Evolutionary conservation across 2,797 vertebrate genomes (phyloP), one percentile per base, ranked within the genome.

Genomic region (Alexandromys oeconomus): DNA sequence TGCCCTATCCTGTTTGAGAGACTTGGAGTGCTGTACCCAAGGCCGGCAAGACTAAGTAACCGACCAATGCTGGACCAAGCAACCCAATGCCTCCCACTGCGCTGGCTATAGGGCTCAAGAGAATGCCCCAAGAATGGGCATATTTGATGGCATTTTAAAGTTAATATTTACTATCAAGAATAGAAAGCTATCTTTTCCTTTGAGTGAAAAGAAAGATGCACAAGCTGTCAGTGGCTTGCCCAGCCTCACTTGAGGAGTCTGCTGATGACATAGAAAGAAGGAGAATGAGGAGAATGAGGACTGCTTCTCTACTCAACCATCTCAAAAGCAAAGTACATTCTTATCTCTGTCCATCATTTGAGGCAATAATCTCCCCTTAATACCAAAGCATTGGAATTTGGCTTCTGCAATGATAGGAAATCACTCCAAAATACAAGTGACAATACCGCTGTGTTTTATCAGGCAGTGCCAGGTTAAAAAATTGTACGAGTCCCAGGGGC

Each of bases 361-460:
- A 94, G 13, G 51, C 59, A 88, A 29, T 73, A 67, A 65, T 77
- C 51, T 93, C 27, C 59, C 2, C 80, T 82, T 92, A 59, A 67
- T 37, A n/a, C 27, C 73, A 78, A 90, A 67, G 19, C 40, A 4
- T 79, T 80, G 89, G 61, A 87, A 90, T 43, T 21, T 61, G 2
- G 2, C 40, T 93, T 93, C 54, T 93, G 37, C 0, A 25, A 5
- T 89, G 77, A 59, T 4, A 73, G 51, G 25, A 80, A 93, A 81
- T 7, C 23, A 74, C 76, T 93, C 25, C 40, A 87, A 85, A 78
- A 40, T 85, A 48, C 57, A 15, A n/a, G 27, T 59, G 1, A 69
- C 61, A 79, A 89, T 43, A 89, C 10, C 61, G n/a, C 43, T 57
- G 40, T 59, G 61, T 13, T 78, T 95, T 63, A 93, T 92, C 59